Evolutionary conservation across 2,113 vertebrate genomes (phyloP).

Genomic region (Lasiurus cinereus): DNA sequence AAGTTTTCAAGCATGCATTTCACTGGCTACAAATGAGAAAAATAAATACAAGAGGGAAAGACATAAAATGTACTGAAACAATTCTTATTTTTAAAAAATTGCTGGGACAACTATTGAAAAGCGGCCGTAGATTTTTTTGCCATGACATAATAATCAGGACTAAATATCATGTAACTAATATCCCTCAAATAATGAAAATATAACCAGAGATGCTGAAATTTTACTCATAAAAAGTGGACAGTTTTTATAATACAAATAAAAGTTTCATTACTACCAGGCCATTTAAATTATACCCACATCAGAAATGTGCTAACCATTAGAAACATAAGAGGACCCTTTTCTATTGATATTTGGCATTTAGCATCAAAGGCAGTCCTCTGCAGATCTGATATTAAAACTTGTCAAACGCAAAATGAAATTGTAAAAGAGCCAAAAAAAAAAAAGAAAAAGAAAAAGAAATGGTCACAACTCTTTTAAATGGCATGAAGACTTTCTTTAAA

Average conservation of each 20-base stretch:
- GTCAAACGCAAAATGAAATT: slow-evolving; percentile 83
- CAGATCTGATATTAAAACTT: slow-evolving; percentile 83
- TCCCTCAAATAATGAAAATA: slow-evolving; percentile 47
- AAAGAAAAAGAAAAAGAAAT: slow-evolving; percentile 62
- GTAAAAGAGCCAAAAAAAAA: slow-evolving; percentile 79
- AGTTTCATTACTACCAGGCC: slow-evolving; percentile 56
- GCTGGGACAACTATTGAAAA: slow-evolving; percentile 10
- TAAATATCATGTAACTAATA: slow-evolving; percentile 25
- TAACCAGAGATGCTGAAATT: slow-evolving; percentile 35
- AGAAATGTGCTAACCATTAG: slow-evolving; percentile 71
- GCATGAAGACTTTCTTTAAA: slow-evolving; percentile 24
- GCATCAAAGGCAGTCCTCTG: slow-evolving; percentile 81
- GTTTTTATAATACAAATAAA: slow-evolving; percentile 62
- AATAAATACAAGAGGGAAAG: slow-evolving; percentile 29
- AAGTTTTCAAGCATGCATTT: slow-evolving; percentile 46
- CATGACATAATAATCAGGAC: background rate
- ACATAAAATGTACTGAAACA: slow-evolving; percentile 14
- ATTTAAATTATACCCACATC: slow-evolving; percentile 75
- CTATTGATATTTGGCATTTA: slow-evolving; percentile 67
- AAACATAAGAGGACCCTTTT: slow-evolving; percentile 18
- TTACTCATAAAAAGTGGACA: slow-evolving; percentile 22
- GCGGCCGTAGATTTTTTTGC: background rate
- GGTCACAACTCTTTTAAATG: slow-evolving; percentile 51
- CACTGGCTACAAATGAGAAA: slow-evolving; percentile 19
- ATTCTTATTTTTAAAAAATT: slow-evolving; percentile 38